A percentile compares a stretch with the other conserved stretches of the same genome.
Evolutionary conservation across 2,888 invertebrate species (phyloP).

Genomic region (Geotrupes spiniger): DNA sequence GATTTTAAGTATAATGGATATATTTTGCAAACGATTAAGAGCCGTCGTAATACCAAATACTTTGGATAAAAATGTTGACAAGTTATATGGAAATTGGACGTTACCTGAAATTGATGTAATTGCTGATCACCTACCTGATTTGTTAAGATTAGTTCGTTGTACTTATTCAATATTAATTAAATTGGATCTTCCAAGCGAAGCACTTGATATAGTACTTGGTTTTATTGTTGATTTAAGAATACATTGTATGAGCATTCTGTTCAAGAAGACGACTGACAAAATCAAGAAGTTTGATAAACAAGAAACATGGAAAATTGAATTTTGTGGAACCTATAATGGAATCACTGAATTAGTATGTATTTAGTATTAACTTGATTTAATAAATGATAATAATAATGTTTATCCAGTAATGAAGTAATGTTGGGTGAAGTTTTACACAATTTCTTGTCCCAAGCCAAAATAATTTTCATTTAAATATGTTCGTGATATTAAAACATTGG

Average conservation of each 20-base stretch:
- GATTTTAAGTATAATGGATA: slow-evolving; percentile 72
- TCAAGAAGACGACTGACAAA: slow-evolving; percentile 80
- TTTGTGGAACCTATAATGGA: slow-evolving; percentile 79
- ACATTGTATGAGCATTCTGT: slow-evolving; percentile 80
- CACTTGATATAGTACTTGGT: slow-evolving; percentile 78
- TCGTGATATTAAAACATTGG: no score
- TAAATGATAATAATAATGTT: background rate
- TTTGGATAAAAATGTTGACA: slow-evolving; percentile 50
- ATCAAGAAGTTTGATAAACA: slow-evolving; percentile 66
- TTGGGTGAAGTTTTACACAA: no score
- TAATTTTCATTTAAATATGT: no score
- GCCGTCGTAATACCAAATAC: slow-evolving; percentile 68
- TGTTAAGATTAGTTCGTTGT: slow-evolving; percentile 75
- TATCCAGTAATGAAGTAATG: no score
- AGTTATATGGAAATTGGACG: slow-evolving; percentile 55
- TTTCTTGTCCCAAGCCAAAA: no score
- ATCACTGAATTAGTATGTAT: slow-evolving; percentile 73
- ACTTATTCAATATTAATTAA: slow-evolving; percentile 79
- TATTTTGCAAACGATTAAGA: slow-evolving; percentile 71
- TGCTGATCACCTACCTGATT: slow-evolving; percentile 73
- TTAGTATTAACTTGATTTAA: background rate
- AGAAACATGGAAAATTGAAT: slow-evolving; percentile 86
- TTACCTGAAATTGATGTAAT: slow-evolving; percentile 55
- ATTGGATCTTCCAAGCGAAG: slow-evolving; percentile 84
- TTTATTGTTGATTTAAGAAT: slow-evolving; percentile 84